Base-by-base conservation (phyloP, 30 jellyfish, hydroid and myxozoan genomes). In the Turritopsis rubra region DNA sequence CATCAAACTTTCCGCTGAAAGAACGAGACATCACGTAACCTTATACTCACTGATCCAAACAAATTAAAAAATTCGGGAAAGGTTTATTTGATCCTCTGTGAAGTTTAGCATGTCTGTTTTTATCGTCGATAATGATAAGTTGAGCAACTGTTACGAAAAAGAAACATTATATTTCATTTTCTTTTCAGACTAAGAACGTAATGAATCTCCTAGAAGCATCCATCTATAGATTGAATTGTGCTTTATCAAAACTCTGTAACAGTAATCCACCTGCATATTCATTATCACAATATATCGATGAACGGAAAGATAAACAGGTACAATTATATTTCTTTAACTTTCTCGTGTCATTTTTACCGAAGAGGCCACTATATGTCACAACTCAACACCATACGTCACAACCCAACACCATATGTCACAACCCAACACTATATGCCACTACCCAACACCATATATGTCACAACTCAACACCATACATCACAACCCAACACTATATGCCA, bases 181-280 rank as follows among this genome's bases (percentile, higher is more conserved):
- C 52, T 26, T 86, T 86, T 21, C 72, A 93, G 99, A 93, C 96
- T 41, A 85, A 86, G 73, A 95, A 94, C 0, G 96, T 94, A 54
- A 89, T 94, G 16, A 95, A 94, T 70, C 81, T 96, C 25, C 83
- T 94, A 18, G 99, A 94, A 78, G 97, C 96, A 30, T 86, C 97
- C 84, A 27, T 83, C 53, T 94, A 68, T 54, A 83, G 86, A 28
- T 52, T 94, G 19, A 80, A 30, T 72, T 23, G 79, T 71, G 81
- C 96, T 28, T 68, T 86, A 54, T 79, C 97, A 7, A 29, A 81
- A 31, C 29, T 84, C 1, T 60, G 66, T 23, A 88, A 85, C 21
- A 21, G 1, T 23, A 81, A 81, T 18, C 85, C 91, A 53, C 96
- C 96, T 1, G 78, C 54, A 54, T 90, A 85, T 82, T 85, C 88